Evolutionary conservation across 2,797 vertebrate genomes (phyloP), one percentile per base, ranked within the genome.

Genomic region (Xenopus petersii): DNA sequence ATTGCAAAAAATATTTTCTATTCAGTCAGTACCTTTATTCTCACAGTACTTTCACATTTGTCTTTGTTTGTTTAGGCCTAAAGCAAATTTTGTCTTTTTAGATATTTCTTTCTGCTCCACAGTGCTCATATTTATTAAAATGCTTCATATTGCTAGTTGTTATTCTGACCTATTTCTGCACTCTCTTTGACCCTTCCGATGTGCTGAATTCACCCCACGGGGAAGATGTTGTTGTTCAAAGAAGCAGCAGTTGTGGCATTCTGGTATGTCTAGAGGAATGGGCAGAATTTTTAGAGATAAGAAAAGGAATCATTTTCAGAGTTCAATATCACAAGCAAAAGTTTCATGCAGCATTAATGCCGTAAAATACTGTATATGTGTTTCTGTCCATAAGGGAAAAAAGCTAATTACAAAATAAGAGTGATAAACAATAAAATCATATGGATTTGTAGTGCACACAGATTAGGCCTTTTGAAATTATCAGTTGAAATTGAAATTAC

Each of bases 171-270:
- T 69, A 21, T 55, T 63, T 67, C 46, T 64, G 49, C 58, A 49
- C 46, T 77, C 54, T 1, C 10, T 47, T 72, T 71, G 58, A 67
- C 62, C 70, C 70, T 60, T 6, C 47, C 56, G 60, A 67, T 77
- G 58, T 72, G 70, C 71, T 77, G 36, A 63, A 51, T 67, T 71
- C 15, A 15, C 75, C 70, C 75, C 36, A 67, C 46, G 48, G 69
- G 75, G 69, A 46, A 16, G 3, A 21, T 64, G 55, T 51, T 76
- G 42, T 54, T 30, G 10, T 67, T 71, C 46, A 71, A 62, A 71
- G 26, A 48, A 21, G 48, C 33, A 67, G 58, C 56, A 67, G 70
- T 48, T 77, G 70, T 62, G 21, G 47, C 33, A 26, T 48, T 47
- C 11, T 5, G 24, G 13, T 26, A 61, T 15, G 12, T 62, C 47